Percentiles rank a stretch among this genome's conserved stretches.
These are phyloP conservation scores for Petrophora chlorosata DNA, from an alignment of 2,888 invertebrate species.

Conservation along the genomic window DNA sequence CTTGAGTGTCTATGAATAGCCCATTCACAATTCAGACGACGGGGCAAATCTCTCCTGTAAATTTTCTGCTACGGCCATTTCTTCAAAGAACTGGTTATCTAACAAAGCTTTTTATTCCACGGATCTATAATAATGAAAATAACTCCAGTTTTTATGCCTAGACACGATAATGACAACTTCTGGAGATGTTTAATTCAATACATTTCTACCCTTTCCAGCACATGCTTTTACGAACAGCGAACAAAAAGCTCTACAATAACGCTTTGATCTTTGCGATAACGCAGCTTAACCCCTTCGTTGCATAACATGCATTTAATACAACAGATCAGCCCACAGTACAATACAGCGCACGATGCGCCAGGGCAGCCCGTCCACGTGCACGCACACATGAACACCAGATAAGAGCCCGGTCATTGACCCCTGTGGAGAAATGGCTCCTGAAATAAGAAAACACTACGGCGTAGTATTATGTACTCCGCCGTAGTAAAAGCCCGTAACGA, in stretches of 20 bases:
- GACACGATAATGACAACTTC: too few relatives aligned
- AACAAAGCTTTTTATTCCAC: neutral
- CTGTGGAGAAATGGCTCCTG: slow-evolving; percentile 71
- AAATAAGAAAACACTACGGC: slow-evolving; percentile 47
- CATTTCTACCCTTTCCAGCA: slow-evolving; percentile 4
- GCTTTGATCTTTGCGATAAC: slow-evolving; percentile 53
- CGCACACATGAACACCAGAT: slow-evolving; percentile 64
- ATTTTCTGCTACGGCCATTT: neutral
- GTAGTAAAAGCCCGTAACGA: slow-evolving; percentile 4
- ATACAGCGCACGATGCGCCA: slow-evolving; percentile 48
- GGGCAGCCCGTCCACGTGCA: slow-evolving; percentile 53
- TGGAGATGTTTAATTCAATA: neutral
- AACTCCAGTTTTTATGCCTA: too few relatives aligned
- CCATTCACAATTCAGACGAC: neutral
- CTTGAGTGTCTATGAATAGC: too few relatives aligned
- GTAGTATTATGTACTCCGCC: slow-evolving; percentile 6
- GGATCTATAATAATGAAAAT: too few relatives aligned
- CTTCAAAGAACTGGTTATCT: neutral
- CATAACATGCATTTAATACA: slow-evolving; percentile 60
- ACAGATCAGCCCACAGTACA: slow-evolving; percentile 37
- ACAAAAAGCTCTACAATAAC: slow-evolving; percentile 37
- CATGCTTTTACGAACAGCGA: slow-evolving; percentile 1
- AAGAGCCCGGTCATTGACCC: slow-evolving; percentile 73
- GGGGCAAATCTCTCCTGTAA: too few relatives aligned
- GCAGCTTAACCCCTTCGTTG: slow-evolving; percentile 61